These are phyloP conservation scores for Metopia argyrocephala DNA, from an alignment of 2,888 invertebrate genomes.

Conservation along the genomic window DNA sequence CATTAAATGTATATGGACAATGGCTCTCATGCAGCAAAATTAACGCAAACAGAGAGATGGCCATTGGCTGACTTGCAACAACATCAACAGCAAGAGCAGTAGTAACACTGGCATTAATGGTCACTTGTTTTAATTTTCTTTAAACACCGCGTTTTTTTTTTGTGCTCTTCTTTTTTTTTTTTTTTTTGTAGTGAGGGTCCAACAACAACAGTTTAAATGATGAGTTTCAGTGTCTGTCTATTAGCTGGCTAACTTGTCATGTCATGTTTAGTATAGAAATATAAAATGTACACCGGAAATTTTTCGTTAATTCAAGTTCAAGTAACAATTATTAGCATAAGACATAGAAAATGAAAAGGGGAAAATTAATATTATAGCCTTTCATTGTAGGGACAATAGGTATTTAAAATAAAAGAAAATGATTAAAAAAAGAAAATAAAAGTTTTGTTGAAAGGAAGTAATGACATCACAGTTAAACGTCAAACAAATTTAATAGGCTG, in stretches of 20 bases:
- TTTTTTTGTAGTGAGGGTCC: neutral
- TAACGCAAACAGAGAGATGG: conserved; percentile 18
- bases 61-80: neutral
- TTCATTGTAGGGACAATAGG: neutral
- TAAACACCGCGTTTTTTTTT: no score
- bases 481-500: neutral
- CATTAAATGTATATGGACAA: conserved; percentile 48
- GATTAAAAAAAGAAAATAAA: neutral
- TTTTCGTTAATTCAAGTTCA: conserved; percentile 41
- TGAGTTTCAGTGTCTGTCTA: conserved; percentile 26
- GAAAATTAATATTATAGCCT: neutral
- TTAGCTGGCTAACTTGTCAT: conserved; percentile 37
- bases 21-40: neutral
- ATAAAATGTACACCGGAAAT: conserved; percentile 53
- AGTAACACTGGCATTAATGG: conserved; percentile 52
- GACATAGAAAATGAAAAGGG: neutral
- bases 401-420: no score
- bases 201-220: conserved; percentile 48
- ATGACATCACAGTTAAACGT: conserved; percentile 26
- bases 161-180: no score
- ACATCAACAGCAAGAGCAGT: neutral
- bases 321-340: neutral
- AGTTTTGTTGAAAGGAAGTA: conserved; percentile 25
- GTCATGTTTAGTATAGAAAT: conserved; percentile 49
- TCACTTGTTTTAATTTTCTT: conserved; percentile 52